Percentiles rank a stretch among this genome's conserved stretches.
Evolutionary conservation across 2,797 vertebrate species (phyloP).

Genomic region (Chelon auratus): DNA sequence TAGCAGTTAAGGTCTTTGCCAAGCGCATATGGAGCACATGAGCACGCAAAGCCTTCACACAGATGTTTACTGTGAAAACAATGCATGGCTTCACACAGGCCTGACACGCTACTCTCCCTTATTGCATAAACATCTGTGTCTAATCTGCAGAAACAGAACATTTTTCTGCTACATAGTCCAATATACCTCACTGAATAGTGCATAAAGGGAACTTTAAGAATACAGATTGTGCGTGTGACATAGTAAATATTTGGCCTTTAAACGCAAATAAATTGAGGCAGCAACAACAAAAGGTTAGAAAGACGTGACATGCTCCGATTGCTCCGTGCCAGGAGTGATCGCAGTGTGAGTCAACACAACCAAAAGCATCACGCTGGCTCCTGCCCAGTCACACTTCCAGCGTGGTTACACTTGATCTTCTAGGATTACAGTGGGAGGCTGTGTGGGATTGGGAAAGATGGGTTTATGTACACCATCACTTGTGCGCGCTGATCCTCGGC

Average conservation of each 20-base stretch:
- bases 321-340: slow-evolving; percentile 38
- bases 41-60: slow-evolving; percentile 37
- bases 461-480: slow-evolving; percentile 55
- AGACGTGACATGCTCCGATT: slow-evolving; percentile 31
- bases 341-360: slow-evolving; percentile 52
- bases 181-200: background rate
- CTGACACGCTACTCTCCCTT: slow-evolving; percentile 23
- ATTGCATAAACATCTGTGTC: slow-evolving; percentile 35
- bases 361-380: slow-evolving; percentile 46
- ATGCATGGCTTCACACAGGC: slow-evolving; percentile 43
- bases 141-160: background rate
- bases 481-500: slow-evolving; percentile 55
- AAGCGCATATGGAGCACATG: slow-evolving; percentile 14
- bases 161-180: slow-evolving; percentile 3
- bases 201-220: slow-evolving; percentile 6
- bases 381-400: slow-evolving; percentile 59
- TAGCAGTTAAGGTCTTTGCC: slow-evolving; percentile 7
- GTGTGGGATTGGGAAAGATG: slow-evolving; percentile 62
- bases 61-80: slow-evolving; percentile 38
- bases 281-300: slow-evolving; percentile 44
- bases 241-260: slow-evolving; percentile 10
- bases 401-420: slow-evolving; percentile 67
- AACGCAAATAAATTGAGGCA: slow-evolving; percentile 22
- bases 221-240: background rate
- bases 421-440: slow-evolving; percentile 61